Conservation (phyloP, 1,140 invertebrate genomes). For the Cardiocondyla obscurior region DNA sequence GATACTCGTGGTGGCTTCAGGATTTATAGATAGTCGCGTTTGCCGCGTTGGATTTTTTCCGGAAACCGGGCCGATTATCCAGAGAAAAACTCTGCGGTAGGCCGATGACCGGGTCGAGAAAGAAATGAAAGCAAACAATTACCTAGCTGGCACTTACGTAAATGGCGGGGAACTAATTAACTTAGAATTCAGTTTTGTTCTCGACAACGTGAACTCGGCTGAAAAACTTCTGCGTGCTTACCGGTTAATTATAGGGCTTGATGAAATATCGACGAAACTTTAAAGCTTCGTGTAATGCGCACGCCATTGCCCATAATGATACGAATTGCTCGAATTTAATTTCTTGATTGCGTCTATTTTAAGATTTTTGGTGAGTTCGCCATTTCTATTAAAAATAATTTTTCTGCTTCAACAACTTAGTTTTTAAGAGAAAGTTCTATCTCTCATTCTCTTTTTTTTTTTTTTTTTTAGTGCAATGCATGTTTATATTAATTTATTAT, state of each 20-base stretch:
- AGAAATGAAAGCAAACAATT: constrained; percentile 64
- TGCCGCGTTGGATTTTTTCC: background rate
- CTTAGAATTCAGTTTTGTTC: constrained; percentile 63
- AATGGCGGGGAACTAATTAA: constrained; percentile 61
- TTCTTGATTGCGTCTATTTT: constrained; percentile 30
- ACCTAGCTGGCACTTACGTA: constrained; percentile 53
- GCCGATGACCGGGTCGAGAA: constrained; percentile 7
- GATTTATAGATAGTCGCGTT: constrained; percentile 26
- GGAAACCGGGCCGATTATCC: constrained; percentile 53
- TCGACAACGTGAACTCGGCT: constrained; percentile 48
- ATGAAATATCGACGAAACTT: constrained; percentile 51
- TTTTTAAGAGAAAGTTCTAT: background rate
- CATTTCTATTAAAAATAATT: background rate
- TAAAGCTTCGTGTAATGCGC: constrained; percentile 52
- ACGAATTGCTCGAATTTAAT: constrained; percentile 52
- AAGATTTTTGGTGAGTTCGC: background rate
- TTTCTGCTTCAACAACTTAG: background rate
- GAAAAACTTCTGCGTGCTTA: constrained; percentile 52
- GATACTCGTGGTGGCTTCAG: constrained; percentile 47
- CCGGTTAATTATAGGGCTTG: constrained; percentile 50
- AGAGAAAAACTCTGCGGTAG: constrained; percentile 45
- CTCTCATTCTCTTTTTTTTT: too few relatives aligned
- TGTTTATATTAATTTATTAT: background rate
- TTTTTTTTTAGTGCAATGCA: too few relatives aligned
- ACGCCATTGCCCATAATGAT: constrained; percentile 46